Conservation (phyloP, 2,797 vertebrate species). For the Hafferia zeledoni region DNA sequence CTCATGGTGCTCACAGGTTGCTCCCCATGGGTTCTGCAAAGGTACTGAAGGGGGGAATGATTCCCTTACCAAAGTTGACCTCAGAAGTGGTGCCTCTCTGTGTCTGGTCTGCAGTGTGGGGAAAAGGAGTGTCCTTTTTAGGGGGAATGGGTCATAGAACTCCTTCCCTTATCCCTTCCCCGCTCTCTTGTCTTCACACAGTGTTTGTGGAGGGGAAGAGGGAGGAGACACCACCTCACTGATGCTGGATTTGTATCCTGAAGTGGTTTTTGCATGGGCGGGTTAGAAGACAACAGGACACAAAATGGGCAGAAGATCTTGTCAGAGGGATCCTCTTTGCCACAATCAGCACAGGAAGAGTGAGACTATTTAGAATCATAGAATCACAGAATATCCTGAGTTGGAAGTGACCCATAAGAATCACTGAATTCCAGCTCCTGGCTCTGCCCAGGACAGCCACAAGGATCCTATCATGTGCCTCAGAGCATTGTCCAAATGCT, state of each 20-base stretch:
- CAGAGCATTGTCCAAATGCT: rapidly evolving
- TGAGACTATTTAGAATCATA: background rate
- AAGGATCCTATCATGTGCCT: background rate
- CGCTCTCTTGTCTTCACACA: background rate
- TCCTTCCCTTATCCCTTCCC: background rate
- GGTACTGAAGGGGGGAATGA: background rate
- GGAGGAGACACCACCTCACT: background rate
- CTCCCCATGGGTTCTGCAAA: rapidly evolving
- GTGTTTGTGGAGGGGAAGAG: background rate
- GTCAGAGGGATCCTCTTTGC: background rate
- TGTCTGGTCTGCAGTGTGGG: background rate
- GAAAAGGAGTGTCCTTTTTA: background rate
- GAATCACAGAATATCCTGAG: background rate
- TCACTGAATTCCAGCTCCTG: background rate
- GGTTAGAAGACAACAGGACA: background rate
- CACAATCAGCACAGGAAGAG: background rate
- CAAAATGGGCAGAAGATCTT: background rate
- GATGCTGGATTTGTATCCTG: background rate
- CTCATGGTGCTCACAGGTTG: background rate
- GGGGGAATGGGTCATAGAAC: rapidly evolving
- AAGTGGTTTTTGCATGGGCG: background rate
- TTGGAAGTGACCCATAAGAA: background rate
- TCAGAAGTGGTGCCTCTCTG: rapidly evolving
- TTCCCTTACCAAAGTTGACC: background rate
- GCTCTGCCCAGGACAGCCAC: background rate